These are phyloP conservation scores for Tapirus indicus DNA, from an alignment of 2,797 vertebrate species.

Conservation along the genomic window DNA sequence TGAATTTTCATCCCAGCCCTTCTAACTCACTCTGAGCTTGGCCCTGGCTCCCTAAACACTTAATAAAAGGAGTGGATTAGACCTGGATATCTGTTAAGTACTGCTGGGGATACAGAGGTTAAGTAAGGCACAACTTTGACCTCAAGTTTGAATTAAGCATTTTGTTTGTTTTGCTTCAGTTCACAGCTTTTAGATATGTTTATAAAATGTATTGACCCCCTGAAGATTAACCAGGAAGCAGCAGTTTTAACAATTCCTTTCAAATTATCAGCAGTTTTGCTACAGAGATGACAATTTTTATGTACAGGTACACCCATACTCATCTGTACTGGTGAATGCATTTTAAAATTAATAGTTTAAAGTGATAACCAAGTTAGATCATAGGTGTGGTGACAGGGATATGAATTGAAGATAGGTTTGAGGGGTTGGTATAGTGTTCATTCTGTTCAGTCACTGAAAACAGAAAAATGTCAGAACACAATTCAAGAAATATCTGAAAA, in stretches of 20 bases:
- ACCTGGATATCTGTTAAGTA: background rate
- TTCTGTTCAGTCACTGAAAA: conserved; percentile 32
- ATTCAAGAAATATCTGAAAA: conserved; percentile 11
- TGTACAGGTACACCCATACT: background rate
- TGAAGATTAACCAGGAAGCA: conserved; percentile 27
- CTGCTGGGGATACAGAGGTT: background rate
- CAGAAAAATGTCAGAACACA: conserved; percentile 13
- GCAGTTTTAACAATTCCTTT: conserved; percentile 64
- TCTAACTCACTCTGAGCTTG: conserved; percentile 13
- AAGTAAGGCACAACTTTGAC: background rate
- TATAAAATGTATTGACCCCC: background rate
- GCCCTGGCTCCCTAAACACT: background rate
- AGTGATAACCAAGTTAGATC: conserved; percentile 44
- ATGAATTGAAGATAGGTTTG: background rate
- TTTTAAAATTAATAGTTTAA: conserved; percentile 56
- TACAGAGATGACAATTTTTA: conserved; percentile 31
- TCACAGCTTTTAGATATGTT: background rate
- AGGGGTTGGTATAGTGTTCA: background rate
- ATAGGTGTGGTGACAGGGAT: background rate
- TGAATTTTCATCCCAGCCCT: background rate
- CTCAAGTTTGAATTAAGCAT: conserved; percentile 37
- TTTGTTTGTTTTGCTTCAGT: conserved; percentile 52
- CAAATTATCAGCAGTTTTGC: conserved; percentile 40
- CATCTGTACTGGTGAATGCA: background rate
- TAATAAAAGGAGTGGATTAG: background rate